phyloP scores from a whole-genome alignment of 2,888 invertebrate genomes.

The Reticulitermes lucifugus region DNA sequence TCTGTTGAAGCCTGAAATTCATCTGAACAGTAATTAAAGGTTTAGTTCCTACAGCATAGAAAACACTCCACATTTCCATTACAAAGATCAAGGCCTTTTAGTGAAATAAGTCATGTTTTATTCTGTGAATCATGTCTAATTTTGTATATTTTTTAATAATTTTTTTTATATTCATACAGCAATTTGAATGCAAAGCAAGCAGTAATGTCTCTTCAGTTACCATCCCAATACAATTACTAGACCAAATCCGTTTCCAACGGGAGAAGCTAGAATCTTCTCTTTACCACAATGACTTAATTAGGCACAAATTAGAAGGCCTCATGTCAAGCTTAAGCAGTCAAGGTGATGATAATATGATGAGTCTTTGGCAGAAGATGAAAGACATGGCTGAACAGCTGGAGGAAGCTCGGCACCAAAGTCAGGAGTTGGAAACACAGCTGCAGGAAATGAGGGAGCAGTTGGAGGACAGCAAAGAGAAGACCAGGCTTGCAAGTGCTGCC shows the following conservation, averaged over 20 bases:
- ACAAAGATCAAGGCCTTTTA: no score
- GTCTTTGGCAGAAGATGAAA: slow-evolving; percentile 29
- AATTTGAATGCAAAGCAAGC: not conserved
- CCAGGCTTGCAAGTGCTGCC: slow-evolving; percentile 8
- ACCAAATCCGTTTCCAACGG: slow-evolving; percentile 54
- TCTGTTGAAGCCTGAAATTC: no score
- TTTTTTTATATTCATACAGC: not conserved
- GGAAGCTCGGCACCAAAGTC: slow-evolving; percentile 45
- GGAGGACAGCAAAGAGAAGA: slow-evolving; percentile 20
- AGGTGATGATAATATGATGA: slow-evolving; percentile 37
- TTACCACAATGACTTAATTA: slow-evolving; percentile 55
- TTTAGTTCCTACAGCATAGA: no score
- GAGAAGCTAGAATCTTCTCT: slow-evolving; percentile 55
- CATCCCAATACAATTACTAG: slow-evolving; percentile 48
- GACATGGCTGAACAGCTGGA: slow-evolving; percentile 48
- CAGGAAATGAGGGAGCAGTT: slow-evolving; percentile 34
- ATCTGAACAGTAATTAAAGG: no score
- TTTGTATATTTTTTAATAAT: no score
- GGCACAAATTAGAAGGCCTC: slow-evolving; percentile 65
- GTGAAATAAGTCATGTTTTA: no score
- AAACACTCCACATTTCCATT: no score
- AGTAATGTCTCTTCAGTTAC: not conserved
- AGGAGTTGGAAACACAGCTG: slow-evolving; percentile 44
- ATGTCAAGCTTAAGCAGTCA: slow-evolving; percentile 54
- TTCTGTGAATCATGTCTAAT: no score